phyloP scores from a whole-genome alignment of 2,113 vertebrate species.

The Opisthocomus hoazin region DNA sequence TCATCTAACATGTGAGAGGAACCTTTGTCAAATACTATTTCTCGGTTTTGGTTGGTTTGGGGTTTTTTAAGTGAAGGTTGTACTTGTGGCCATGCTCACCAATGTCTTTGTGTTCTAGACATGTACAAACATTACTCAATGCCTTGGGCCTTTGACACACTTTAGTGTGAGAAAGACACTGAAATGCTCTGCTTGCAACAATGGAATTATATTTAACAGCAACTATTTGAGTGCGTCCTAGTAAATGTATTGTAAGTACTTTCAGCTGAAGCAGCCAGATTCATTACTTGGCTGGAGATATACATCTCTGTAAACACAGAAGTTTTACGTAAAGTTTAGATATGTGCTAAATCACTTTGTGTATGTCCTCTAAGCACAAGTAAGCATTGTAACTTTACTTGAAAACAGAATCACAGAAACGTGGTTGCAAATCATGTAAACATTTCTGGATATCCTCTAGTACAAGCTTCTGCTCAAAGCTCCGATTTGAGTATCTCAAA shows the following conservation, averaged over 20 bases:
- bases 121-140: not conserved
- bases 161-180: not conserved
- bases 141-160: not conserved
- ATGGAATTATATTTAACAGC: not conserved
- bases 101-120: not conserved
- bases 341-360: not conserved
- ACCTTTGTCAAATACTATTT: not conserved
- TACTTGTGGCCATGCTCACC: not conserved
- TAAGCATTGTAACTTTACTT: not conserved
- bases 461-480: not conserved
- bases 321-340: not conserved
- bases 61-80: not conserved
- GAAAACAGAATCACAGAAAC: not conserved
- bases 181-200: not conserved
- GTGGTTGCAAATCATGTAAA: not conserved
- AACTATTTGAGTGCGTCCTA: not conserved
- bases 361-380: not conserved
- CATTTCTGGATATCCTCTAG: not conserved
- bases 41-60: not conserved
- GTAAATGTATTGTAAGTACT: not conserved
- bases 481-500: not conserved
- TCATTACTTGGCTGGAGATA: not conserved
- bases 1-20: not conserved
- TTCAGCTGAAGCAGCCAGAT: not conserved
- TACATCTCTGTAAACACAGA: not conserved